Percentiles rank a stretch among this genome's conserved stretches.
These are phyloP conservation scores for Agonopterix arenella DNA, from an alignment of 2,888 invertebrate species.

Conservation along the genomic window DNA sequence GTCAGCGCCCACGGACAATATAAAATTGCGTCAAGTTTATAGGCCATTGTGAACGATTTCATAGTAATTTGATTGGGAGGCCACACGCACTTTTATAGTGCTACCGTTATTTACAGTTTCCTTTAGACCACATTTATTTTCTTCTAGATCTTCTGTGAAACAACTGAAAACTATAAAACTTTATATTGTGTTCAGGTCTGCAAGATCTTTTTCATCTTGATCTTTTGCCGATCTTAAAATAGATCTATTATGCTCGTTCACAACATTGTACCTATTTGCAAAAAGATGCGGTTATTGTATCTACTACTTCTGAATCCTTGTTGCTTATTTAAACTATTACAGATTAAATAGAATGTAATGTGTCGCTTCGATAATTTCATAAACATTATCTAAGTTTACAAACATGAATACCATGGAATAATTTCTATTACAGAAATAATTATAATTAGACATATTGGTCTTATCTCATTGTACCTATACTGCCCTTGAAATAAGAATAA, in stretches of 20 bases:
- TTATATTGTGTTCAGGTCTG: background rate
- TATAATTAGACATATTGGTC: no score
- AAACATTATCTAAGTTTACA: background rate
- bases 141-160: background rate
- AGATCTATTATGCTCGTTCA: background rate
- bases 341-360: background rate
- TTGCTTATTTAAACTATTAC: background rate
- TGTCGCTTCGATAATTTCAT: background rate
- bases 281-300: background rate
- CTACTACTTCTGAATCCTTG: background rate
- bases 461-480: no score
- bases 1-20: slow-evolving; percentile 11
- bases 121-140: slow-evolving; percentile 3
- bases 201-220: background rate
- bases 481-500: no score
- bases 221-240: slow-evolving; percentile 3
- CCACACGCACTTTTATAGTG: slow-evolving; percentile 18
- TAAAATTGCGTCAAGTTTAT: slow-evolving; percentile 35
- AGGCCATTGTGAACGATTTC: slow-evolving; percentile 38
- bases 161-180: background rate
- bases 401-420: background rate
- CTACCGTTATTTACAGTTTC: slow-evolving; percentile 8
- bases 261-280: slow-evolving; percentile 1
- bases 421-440: no score
- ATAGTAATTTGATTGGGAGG: slow-evolving; percentile 23